Percentiles rank a stretch among this genome's conserved stretches.
These are phyloP conservation scores for Lasioglossum lativentre DNA, from an alignment of 2,888 invertebrate genomes.

Conservation along the genomic window DNA sequence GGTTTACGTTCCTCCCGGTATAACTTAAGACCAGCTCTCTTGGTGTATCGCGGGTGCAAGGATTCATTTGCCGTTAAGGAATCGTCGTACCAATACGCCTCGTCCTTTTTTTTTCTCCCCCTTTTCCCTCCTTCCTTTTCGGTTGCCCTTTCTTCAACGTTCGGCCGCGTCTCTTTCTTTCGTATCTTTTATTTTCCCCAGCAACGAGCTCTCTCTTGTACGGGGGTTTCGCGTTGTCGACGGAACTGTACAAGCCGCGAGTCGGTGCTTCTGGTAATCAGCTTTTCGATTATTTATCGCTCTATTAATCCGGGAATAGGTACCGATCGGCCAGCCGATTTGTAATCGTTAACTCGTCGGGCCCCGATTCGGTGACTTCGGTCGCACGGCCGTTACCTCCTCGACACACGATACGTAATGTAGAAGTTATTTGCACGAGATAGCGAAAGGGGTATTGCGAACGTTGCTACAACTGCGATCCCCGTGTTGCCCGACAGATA, in stretches of 20 bases:
- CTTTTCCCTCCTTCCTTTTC: conserved; percentile 4
- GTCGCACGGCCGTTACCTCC: conserved; percentile 50
- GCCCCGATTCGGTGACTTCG: conserved; percentile 60
- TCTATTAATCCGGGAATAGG: conserved; percentile 81
- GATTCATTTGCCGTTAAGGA: conserved; percentile 67
- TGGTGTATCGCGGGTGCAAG: conserved; percentile 67
- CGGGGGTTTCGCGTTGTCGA: conserved; percentile 42
- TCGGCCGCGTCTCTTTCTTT: neutral
- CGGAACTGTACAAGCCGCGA: conserved; percentile 36
- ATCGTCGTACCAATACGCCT: conserved; percentile 54
- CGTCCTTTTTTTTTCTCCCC: neutral
- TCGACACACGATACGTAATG: conserved; percentile 54
- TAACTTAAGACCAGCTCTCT: conserved; percentile 77
- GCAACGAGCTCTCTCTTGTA: conserved; percentile 32
- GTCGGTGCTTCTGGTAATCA: conserved; percentile 76
- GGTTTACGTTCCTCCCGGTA: conserved; percentile 78
- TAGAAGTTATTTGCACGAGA: conserved; percentile 64
- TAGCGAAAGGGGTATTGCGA: conserved; percentile 49
- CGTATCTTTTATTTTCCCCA: conserved; percentile 44
- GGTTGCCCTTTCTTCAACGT: neutral
- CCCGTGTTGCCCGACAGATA: conserved; percentile 50
- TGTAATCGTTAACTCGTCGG: conserved; percentile 81
- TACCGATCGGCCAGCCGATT: conserved; percentile 81
- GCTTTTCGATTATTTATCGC: conserved; percentile 83
- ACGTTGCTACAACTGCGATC: conserved; percentile 54